Base-by-base conservation (phyloP, 2,797 vertebrate species). In the Myotis planiceps region DNA sequence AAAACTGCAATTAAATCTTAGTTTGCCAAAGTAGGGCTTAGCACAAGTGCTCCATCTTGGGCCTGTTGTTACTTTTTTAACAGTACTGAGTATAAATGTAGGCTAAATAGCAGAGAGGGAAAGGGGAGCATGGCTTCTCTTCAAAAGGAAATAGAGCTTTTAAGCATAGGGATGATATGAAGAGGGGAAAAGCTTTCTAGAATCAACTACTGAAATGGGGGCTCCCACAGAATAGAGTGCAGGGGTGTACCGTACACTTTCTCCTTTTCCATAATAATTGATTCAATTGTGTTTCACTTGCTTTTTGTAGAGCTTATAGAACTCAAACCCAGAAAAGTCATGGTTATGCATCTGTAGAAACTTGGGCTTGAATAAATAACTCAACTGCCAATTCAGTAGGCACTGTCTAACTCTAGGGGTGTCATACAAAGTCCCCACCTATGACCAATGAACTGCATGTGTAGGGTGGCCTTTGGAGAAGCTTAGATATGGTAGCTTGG, bases 141-240 rank as follows among this genome's bases (percentile, higher is more conserved):
- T 71, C n/a, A 84, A 68, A 65, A 65, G 69, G 55, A 32, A 94
- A 95, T 81, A 80, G 18, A 81, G 25, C 65, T 68, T 87, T 87
- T 65, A 81, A 76, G 37, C 32, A 49, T 5, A 8, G n/a, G 29
- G 45, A 5, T 32, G 25, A 29, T 49, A 15, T 0, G 10, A 60
- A 63, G 47, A 47, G 8, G 32, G 16, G 25, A 75, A 88, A 90
- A 4, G 14, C 42, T 89, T 85, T 66, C 63, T 66, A 37, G 68
- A n/a, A 71, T 47, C 32, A 66, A 49, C 66, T 27, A 32, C 37
- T 49, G 55, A 89, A 53, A 23, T 18, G 23, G 14, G 37, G 23
- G 37, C 21, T 90, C 9, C 45, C n/a, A 23, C 6, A 74, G 74
- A 45, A 8, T 6, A 2, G 29, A n/a, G 3, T 9, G 2, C 9